Evolutionary conservation across 2,113 vertebrate species (phyloP).

Genomic region (Lampris megalopsis): DNA sequence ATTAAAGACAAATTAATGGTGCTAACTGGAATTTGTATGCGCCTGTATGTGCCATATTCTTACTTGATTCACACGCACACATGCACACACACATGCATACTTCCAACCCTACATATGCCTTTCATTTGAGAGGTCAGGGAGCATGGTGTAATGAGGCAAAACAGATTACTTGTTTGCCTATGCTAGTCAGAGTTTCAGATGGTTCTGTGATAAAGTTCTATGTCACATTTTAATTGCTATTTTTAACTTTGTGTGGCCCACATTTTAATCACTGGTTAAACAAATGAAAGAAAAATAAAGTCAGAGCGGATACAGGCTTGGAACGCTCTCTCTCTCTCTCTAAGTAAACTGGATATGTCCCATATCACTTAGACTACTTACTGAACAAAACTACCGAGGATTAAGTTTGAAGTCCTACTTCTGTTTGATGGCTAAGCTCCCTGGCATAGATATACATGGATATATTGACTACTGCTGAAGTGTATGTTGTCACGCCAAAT

Average conservation of each 20-base stretch:
- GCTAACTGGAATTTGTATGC: not conserved
- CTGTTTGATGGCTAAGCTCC: constrained; percentile 30
- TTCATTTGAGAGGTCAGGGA: not conserved
- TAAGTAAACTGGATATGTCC: not conserved
- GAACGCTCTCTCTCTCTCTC: constrained; percentile 2
- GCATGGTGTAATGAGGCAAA: not conserved
- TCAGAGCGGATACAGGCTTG: not conserved
- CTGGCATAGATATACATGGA: constrained; percentile 10
- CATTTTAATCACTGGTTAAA: not conserved
- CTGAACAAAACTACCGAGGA: constrained; percentile 15
- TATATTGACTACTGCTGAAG: constrained; percentile 2
- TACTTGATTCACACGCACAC: not conserved
- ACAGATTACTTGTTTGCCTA: too few relatives aligned
- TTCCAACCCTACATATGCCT: not conserved
- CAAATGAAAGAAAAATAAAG: not conserved
- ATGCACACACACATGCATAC: not conserved
- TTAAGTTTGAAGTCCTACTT: constrained; percentile 23
- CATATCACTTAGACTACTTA: constrained; percentile 8
- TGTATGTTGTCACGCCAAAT: not conserved
- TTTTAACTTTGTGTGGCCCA: not conserved
- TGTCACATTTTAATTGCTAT: not conserved
- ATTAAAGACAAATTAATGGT: too few relatives aligned
- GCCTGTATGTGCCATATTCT: not conserved
- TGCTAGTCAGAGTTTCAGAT: too few relatives aligned
- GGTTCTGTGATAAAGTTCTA: not conserved